Conservation (phyloP, 2,113 vertebrate genomes). For the Colaptes auratus region DNA sequence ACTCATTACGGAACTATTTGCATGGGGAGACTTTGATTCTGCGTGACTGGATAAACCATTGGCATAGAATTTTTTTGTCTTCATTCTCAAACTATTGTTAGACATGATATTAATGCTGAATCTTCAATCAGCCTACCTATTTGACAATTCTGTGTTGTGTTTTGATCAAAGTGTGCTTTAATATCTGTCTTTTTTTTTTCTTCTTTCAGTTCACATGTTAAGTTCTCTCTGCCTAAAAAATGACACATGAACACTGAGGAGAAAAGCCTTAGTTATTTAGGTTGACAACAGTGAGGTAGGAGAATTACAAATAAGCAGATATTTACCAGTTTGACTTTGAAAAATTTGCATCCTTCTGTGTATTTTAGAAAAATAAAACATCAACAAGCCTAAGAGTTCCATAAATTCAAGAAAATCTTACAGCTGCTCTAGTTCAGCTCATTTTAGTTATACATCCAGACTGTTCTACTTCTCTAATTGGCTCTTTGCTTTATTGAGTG, state of each 20-base stretch:
- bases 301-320: neutral
- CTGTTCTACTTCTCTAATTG: neutral
- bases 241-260: neutral
- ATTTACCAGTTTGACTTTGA: neutral
- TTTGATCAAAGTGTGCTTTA: constrained; percentile 14
- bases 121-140: constrained; percentile 26
- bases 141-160: neutral
- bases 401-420: neutral
- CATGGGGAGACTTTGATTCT: constrained; percentile 33
- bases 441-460: neutral
- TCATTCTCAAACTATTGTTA: constrained; percentile 19
- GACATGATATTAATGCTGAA: neutral
- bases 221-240: neutral
- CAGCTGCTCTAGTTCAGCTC: neutral
- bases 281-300: neutral
- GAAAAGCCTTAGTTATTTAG: neutral
- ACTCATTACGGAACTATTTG: constrained; percentile 37
- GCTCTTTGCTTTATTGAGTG: neutral
- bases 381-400: neutral
- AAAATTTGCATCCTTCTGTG: neutral
- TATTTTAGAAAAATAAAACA: neutral
- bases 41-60: constrained; percentile 30
- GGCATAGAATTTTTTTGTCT: constrained; percentile 26
- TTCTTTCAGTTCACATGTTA: constrained; percentile 9
- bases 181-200: neutral